Evolutionary conservation across 2,888 invertebrate genomes (phyloP).

Genomic region (Cheilosia pagana): DNA sequence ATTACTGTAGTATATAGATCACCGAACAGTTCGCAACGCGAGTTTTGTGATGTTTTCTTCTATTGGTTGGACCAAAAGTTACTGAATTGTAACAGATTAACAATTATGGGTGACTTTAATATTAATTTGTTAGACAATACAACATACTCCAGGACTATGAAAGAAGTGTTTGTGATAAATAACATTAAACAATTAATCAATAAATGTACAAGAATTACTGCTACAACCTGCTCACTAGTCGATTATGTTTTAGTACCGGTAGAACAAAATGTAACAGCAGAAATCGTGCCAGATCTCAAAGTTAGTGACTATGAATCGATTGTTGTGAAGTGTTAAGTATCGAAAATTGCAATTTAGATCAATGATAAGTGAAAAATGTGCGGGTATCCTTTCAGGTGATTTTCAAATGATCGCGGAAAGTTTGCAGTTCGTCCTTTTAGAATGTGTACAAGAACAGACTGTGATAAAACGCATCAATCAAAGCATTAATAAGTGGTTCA

Average conservation of each 20-base stretch:
- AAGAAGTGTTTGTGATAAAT: too few species aligned
- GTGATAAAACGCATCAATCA: background rate
- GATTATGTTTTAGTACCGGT: too few species aligned
- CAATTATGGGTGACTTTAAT: background rate
- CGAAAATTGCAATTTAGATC: too few species aligned
- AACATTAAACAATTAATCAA: too few species aligned
- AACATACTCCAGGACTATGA: too few species aligned
- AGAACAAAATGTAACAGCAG: too few species aligned
- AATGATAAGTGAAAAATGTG: too few species aligned
- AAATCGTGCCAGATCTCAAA: too few species aligned
- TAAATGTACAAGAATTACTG: too few species aligned
- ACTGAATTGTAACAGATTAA: background rate
- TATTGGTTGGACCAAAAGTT: background rate
- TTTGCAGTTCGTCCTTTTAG: background rate
- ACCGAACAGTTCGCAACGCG: background rate
- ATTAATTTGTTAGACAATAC: background rate
- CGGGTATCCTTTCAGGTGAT: background rate
- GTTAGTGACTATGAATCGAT: too few species aligned
- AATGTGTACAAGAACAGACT: background rate
- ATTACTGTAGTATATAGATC: background rate
- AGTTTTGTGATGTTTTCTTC: background rate
- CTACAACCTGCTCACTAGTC: too few species aligned
- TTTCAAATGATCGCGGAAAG: background rate
- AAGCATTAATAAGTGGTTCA: background rate
- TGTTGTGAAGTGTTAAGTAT: too few species aligned